A percentile compares a stretch with the other conserved stretches of the same genome.
phyloP scores from a whole-genome alignment of 2,888 invertebrate species.

The Cephus pulcher region DNA sequence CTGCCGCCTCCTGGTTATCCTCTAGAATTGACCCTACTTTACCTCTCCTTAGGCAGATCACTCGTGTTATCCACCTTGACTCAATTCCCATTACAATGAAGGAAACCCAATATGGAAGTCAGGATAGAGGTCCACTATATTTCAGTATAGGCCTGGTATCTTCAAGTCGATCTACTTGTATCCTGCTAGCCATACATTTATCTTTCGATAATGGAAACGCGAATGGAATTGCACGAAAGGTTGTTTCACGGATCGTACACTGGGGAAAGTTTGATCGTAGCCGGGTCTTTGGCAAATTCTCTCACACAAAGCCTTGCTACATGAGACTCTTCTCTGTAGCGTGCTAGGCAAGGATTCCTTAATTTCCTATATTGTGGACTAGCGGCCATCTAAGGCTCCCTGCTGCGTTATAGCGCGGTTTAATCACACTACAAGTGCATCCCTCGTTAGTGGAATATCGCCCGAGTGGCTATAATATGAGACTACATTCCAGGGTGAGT shows the following conservation, averaged over 20 bases:
- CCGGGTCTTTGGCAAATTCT: conserved; percentile 17
- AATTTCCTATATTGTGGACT: conserved; percentile 37
- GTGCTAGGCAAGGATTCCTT: conserved; percentile 28
- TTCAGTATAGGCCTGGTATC: neutral
- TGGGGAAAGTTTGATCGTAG: neutral
- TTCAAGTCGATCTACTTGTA: too few relatives aligned
- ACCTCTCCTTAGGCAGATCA: neutral
- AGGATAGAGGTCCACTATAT: neutral
- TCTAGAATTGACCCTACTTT: conserved; percentile 44
- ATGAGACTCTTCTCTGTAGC: neutral
- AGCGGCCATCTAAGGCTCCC: conserved; percentile 42
- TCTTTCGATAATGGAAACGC: neutral
- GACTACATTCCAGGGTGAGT: conserved; percentile 55
- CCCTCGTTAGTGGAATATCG: conserved; percentile 65
- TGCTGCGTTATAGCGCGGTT: conserved; percentile 63
- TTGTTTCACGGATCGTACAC: neutral
- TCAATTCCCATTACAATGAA: neutral
- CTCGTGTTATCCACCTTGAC: neutral
- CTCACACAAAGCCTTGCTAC: conserved; percentile 17
- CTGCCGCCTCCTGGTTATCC: conserved; percentile 18
- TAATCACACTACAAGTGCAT: conserved; percentile 65
- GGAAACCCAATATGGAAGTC: neutral
- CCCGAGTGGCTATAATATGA: conserved; percentile 59
- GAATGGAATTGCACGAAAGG: neutral
- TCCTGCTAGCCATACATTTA: neutral